These are phyloP conservation scores for Wiebesia pumilae DNA, from an alignment of 1,140 invertebrate genomes.

Conservation along the genomic window DNA sequence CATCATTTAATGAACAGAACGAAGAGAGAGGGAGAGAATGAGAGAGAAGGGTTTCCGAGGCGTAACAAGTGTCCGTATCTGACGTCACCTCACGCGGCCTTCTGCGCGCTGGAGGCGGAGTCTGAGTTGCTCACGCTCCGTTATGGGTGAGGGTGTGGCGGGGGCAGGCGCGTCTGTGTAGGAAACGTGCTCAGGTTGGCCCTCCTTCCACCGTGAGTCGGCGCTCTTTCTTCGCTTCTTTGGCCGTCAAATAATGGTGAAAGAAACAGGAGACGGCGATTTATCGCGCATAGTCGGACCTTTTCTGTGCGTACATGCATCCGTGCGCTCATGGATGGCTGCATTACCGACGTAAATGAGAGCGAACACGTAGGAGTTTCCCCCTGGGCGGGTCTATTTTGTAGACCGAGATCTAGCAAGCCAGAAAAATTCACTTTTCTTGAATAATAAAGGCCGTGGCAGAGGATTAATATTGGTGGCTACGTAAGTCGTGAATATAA, in stretches of 20 bases:
- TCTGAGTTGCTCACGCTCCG: slow-evolving; percentile 46
- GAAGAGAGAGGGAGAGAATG: not conserved
- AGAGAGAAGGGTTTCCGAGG: slow-evolving; percentile 60
- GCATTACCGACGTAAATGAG: not conserved
- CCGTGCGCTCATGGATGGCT: not conserved
- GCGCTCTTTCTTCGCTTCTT: not conserved
- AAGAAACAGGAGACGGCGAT: too few species aligned
- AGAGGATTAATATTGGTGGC: too few species aligned
- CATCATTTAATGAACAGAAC: too few species aligned
- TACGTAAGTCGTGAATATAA: too few species aligned
- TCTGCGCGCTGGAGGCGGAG: slow-evolving; percentile 67
- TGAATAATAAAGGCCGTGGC: too few species aligned
- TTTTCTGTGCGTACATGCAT: not conserved
- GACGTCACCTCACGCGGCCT: slow-evolving; percentile 65
- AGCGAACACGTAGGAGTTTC: not conserved
- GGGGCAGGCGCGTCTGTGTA: slow-evolving; percentile 56
- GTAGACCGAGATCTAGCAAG: too few species aligned
- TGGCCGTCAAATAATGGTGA: too few species aligned
- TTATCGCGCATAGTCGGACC: not conserved
- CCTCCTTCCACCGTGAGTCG: slow-evolving; percentile 56
- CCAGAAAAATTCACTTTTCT: too few species aligned
- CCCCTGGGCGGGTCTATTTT: not conserved
- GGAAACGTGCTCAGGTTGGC: slow-evolving; percentile 55
- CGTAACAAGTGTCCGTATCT: slow-evolving; percentile 74
- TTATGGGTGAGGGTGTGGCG: slow-evolving; percentile 57